Conservation (phyloP, 2,113 vertebrate species). For the Etia nguti region DNA sequence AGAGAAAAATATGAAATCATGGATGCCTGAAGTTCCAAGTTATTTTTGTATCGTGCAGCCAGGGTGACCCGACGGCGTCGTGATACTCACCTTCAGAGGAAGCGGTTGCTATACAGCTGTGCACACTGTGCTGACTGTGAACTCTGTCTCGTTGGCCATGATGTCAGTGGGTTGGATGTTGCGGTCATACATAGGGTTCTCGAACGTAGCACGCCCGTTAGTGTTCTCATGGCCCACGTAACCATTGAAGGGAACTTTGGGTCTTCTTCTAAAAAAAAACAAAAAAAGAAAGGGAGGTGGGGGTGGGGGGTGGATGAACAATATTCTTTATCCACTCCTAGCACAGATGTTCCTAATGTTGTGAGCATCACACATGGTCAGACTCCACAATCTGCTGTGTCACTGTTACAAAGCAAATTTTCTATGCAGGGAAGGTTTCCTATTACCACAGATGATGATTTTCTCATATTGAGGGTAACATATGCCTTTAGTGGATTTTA, state of each 20-base stretch:
- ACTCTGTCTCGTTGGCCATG: constrained; percentile 88
- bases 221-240: constrained; percentile 96
- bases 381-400: not conserved
- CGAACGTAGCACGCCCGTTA: constrained; percentile 90
- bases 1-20: not conserved
- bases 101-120: constrained; percentile 91
- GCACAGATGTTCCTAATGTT: not conserved
- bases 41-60: not conserved
- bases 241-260: constrained; percentile 96
- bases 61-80: not conserved
- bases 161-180: constrained; percentile 95
- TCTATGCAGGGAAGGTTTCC: not conserved
- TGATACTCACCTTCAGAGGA: constrained; percentile 62
- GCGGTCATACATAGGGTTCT: constrained; percentile 98
- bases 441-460: not conserved
- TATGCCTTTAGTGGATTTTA: not conserved
- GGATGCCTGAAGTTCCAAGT: not conserved
- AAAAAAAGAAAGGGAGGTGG: not conserved
- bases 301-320: not conserved
- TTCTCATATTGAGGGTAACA: not conserved
- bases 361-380: not conserved
- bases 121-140: constrained; percentile 98
- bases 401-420: not conserved
- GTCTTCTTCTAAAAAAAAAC: constrained; percentile 83
- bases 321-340: not conserved